These are phyloP conservation scores for Gobio occitaniae DNA, from an alignment of 2,797 vertebrate genomes.

Conservation along the genomic window DNA sequence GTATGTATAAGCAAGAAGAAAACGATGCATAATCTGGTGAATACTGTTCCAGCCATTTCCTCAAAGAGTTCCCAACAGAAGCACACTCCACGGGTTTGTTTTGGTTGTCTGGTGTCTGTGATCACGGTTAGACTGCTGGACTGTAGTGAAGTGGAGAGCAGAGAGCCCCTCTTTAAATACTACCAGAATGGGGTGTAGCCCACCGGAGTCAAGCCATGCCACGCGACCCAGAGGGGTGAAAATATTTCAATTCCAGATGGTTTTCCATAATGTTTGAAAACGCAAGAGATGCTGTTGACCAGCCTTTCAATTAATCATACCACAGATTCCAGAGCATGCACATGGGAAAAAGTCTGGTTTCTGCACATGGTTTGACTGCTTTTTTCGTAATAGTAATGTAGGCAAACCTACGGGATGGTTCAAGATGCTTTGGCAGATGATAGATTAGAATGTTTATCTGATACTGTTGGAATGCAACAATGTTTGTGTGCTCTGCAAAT, in stretches of 20 bases:
- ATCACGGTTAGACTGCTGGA: conserved; percentile 39
- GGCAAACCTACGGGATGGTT: neutral
- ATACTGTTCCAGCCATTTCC: conserved; percentile 64
- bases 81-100: conserved; percentile 54
- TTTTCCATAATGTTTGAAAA: conserved; percentile 58
- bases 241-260: conserved; percentile 70
- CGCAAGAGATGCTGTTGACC: conserved; percentile 46
- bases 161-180: conserved; percentile 71
- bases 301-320: conserved; percentile 55
- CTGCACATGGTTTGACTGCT: conserved; percentile 27
- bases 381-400: conserved; percentile 26
- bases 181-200: conserved; percentile 69
- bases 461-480: neutral
- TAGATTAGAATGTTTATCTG: conserved; percentile 2
- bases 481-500: neutral
- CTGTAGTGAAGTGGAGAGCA: conserved; percentile 59
- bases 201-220: conserved; percentile 66
- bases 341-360: conserved; percentile 45
- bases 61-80: conserved; percentile 35
- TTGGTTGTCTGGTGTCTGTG: conserved; percentile 42
- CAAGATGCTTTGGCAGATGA: neutral
- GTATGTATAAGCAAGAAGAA: conserved; percentile 57
- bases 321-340: conserved; percentile 48
- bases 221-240: conserved; percentile 65
- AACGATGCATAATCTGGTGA: conserved; percentile 51